Base-by-base conservation (phyloP, 2,797 vertebrate genomes). In the Sylvilagus floridanus region DNA sequence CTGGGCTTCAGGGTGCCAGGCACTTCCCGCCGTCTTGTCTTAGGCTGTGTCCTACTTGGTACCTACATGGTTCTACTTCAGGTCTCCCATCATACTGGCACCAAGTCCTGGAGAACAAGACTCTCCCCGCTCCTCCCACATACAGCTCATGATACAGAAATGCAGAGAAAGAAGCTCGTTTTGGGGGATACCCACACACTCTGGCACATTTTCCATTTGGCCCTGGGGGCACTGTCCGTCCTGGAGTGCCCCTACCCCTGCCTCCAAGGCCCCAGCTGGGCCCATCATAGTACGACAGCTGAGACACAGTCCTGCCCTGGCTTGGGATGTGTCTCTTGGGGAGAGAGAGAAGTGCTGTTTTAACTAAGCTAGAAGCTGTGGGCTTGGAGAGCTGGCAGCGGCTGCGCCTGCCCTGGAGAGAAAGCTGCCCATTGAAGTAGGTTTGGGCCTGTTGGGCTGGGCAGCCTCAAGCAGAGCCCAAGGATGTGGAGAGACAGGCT, bases 51-150 rank as follows among this genome's bases (percentile, higher is more conserved):
- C 60, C 62, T 11, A 5, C 0, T 19, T 73, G 52, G 65, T 72
- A 35, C 73, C 42, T 47, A 47, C 26, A 4, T 0, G 4, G 10
- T 73, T 82, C 76, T 60, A 7, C 0, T 0, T 42, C 17, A 3
- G 6, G 7, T 78, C 17, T 69, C 42, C 42, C 17, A 1, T 6
- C 10, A 17, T 4, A 7, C 26, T 8, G 52, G 42, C 0, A 0
- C 5, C 10, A 17, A 8, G 2, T 24, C 37, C 85, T 50, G 30
- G 72, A 50, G 75, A 37, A 35, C 37, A 60, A 52, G 72, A 9
- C 35, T 7, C 52, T 28, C 22, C 47, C 11, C 42, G 42, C 42
- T 9, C 42, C 42, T 10, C 42, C 42, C 42, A 9, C 42, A 47
- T 47, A 47, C 42, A 47, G 8, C 42, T 47, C 42, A 47, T 7